Evolutionary conservation across 2,888 invertebrate genomes (phyloP), one percentile per base, ranked within the genome.

Genomic region (Sisyra nigra): DNA sequence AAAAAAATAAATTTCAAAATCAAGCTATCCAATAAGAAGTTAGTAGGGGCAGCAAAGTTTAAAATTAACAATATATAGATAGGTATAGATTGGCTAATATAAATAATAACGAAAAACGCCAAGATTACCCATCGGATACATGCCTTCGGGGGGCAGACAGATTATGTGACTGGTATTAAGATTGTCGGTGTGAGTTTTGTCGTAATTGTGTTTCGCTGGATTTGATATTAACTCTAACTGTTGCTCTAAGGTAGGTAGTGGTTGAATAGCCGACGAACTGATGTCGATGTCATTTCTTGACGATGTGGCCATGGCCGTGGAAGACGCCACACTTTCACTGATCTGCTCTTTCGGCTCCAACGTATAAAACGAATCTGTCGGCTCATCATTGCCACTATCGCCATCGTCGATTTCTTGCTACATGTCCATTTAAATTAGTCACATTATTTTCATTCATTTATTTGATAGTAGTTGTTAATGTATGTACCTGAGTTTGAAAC

Each of bases 311-410:
- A 14, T 14, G n/a, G 15, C 8, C 6, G 19, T 9, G 10, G 44
- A 17, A n/a, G 48, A 47, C 13, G 44, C 44, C 7, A 44, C 41
- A 15, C 47, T 47, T 11, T 48, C 48, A 41, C 48, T 50, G n/a
- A 48, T 48, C 39, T 49, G 49, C 35, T 45, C 45, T 37, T 35
- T 34, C 8, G 17, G n/a, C 5, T 40, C 37, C 11, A 41, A 42
- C n/a, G 29, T 42, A 15, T 52, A 54, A 30, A 47, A 72, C 40
- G 73, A 59, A 57, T 86, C 86, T 32, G 77, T 76, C 1, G 92
- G 92, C 57, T 94, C 93, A 58, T 94, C 94, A 58, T 91, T 94
- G 1, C 93, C 94, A 41, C 57, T 57, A 42, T 57, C 92, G 50
- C 86, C 86, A 52, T 88, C 89, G 54, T 91, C 91, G 4, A 83